Base-by-base conservation (phyloP, 2,888 invertebrate genomes). In the Cloeon dipterum region DNA sequence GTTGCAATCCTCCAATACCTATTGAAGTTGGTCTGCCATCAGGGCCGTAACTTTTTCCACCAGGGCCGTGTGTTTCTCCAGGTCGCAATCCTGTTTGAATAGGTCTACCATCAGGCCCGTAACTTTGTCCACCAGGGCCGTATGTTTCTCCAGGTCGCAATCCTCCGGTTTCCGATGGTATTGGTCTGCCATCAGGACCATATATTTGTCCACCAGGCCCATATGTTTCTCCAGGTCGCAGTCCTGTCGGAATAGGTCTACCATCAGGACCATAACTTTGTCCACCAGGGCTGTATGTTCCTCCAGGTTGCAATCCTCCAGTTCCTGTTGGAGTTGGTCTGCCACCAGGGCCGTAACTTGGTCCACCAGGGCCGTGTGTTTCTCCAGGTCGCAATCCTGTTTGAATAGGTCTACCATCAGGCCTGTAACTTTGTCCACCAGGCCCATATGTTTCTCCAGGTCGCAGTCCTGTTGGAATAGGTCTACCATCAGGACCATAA, bases 221-320 rank as follows among this genome's bases (percentile, higher is more conserved):
- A 17, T 26, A 34, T 26, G 29, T 17, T 13, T 19, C 19, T 19
- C 34, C 38, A 29, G 26, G 34, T n/a, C n/a, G n/a, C n/a, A n/a
- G n/a, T n/a, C n/a, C n/a, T 20, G 35, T 34, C 29, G 35, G 36
- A 34, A 25, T 5, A 2, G 33, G 14, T 20, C 20, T 20, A 4
- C 29, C 18, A 2, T 21, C 26, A 35, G 42, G 42, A 13, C 39
- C 29, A 33, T 43, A 42, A 21, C 39, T 38, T 26, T 40, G 42
- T 8, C 36, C 40, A 21, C 39, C 45, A 11, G 38, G 33, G 34
- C 59, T n/a, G n/a, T n/a, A 16, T 32, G 3, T 18, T 21, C 38
- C 35, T 17, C 20, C 35, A 23, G 34, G 29, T 21, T 39, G n/a
- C 5, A 20, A 11, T 18, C 10, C 26, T 3, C 26, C 38, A 10